Percentiles rank a stretch among this genome's conserved stretches.
phyloP scores from a whole-genome alignment of 2,113 vertebrate species.

The Aviceda subcristata region DNA sequence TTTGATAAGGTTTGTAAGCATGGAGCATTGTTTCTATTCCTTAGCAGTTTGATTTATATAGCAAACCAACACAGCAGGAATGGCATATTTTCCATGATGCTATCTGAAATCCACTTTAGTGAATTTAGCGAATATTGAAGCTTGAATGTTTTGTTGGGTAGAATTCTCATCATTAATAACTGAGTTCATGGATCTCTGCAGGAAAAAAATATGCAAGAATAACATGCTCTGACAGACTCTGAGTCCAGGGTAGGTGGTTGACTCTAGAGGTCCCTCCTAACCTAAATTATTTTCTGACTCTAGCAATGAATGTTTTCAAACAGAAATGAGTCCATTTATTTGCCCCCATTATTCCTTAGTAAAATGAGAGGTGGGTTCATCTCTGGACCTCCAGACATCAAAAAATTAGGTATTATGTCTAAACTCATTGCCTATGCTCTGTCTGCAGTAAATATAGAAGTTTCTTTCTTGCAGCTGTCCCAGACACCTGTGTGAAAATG shows the following conservation, averaged over 20 bases:
- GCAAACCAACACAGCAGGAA: background rate
- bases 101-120: slow-evolving; percentile 1
- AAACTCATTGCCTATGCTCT: background rate
- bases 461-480: background rate
- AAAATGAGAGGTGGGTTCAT: background rate
- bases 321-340: background rate
- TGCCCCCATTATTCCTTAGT: background rate
- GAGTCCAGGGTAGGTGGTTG: accelerated
- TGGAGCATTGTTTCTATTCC: background rate
- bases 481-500: background rate
- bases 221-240: background rate
- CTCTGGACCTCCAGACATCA: background rate
- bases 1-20: background rate
- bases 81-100: background rate
- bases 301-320: background rate
- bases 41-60: background rate
- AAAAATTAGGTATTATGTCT: background rate
- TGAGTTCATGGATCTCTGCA: background rate
- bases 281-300: background rate
- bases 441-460: background rate
- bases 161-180: background rate
- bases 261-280: background rate
- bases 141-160: background rate
- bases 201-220: background rate
- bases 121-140: background rate